phyloP scores from a whole-genome alignment of 2,113 vertebrate species.

The Engystomops pustulosus region DNA sequence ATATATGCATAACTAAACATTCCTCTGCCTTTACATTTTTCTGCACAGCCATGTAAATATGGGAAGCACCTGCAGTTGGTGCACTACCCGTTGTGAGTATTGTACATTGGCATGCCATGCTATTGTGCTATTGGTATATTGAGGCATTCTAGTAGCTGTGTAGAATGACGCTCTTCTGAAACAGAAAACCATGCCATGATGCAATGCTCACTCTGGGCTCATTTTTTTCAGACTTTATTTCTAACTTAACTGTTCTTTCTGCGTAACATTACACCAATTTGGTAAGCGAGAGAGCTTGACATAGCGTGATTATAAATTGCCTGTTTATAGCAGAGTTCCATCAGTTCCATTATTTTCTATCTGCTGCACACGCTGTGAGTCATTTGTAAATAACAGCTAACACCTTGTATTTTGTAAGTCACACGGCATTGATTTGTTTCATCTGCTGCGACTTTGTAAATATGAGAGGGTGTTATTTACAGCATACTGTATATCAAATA shows the following conservation, averaged over 20 bases:
- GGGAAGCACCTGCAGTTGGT: no score
- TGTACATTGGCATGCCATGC: no score
- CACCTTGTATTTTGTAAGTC: constrained; percentile 48
- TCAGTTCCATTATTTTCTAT: constrained; percentile 34
- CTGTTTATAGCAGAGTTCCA: constrained; percentile 41
- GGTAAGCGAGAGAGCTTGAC: constrained; percentile 65
- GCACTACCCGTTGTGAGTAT: no score
- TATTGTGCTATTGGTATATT: no score
- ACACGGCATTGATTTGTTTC: constrained; percentile 37
- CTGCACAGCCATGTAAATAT: no score
- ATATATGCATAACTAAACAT: no score
- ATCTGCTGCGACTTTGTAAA: constrained; percentile 56
- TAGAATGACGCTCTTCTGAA: no score
- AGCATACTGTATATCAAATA: constrained; percentile 57
- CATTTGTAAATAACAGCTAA: constrained; percentile 49
- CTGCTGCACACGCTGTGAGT: constrained; percentile 23
- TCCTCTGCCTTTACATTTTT: no score
- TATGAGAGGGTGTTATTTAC: constrained; percentile 48
- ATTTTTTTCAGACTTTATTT: background rate
- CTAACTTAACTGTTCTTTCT: background rate
- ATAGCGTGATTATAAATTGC: constrained; percentile 62
- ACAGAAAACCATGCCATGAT: no score
- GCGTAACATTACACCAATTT: constrained; percentile 27
- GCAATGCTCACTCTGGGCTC: no score
- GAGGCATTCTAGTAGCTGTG: no score